Percentiles rank a stretch among this genome's conserved stretches.
phyloP scores from a whole-genome alignment of 1,140 invertebrate genomes.

The Bicyclus anynana region DNA sequence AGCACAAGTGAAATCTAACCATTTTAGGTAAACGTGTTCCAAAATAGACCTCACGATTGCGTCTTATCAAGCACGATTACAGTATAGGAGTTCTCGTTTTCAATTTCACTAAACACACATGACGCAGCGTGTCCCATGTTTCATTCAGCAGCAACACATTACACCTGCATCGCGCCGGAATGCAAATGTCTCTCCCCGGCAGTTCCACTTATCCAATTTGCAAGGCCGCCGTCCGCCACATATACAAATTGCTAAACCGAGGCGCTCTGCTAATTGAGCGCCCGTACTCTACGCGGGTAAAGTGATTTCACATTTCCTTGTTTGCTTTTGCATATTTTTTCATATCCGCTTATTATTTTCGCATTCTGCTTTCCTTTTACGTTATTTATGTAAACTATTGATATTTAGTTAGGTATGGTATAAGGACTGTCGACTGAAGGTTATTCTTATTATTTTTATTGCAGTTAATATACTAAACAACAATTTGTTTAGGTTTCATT shows the following conservation, averaged over 20 bases:
- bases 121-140: conserved; percentile 1
- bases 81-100: not conserved
- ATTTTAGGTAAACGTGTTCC: too few relatives aligned
- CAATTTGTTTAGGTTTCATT: too few relatives aligned
- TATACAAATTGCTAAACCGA: conserved; percentile 23
- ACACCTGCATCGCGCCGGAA: conserved; percentile 5
- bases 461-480: too few relatives aligned
- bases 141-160: conserved; percentile 1
- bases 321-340: not conserved
- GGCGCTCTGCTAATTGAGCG: conserved; percentile 22
- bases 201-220: conserved; percentile 25
- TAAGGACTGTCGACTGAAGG: too few relatives aligned
- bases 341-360: too few relatives aligned
- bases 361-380: too few relatives aligned
- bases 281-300: not conserved
- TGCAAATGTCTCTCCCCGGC: conserved; percentile 20
- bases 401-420: too few relatives aligned
- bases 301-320: not conserved
- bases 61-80: too few relatives aligned
- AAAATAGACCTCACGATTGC: too few relatives aligned
- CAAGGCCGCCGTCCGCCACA: conserved; percentile 19
- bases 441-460: too few relatives aligned
- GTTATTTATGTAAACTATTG: too few relatives aligned
- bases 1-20: too few relatives aligned
- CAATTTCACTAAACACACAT: not conserved